A percentile compares a stretch with the other conserved stretches of the same genome.
Evolutionary conservation across 2,797 vertebrate genomes (phyloP).

Genomic region (Enteromius thamalakanensis): DNA sequence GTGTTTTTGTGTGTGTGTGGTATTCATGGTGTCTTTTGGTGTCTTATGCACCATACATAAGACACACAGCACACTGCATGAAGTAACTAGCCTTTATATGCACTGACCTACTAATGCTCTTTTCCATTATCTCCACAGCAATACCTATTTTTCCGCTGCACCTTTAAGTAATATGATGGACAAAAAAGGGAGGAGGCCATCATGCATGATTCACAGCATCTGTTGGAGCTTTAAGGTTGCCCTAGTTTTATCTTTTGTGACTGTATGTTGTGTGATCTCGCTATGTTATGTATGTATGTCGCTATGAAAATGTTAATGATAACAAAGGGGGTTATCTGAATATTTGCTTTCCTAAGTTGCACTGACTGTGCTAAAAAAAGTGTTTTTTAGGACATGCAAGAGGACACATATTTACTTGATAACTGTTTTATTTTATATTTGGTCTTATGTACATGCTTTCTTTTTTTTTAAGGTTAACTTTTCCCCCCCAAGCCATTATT

Average conservation of each 20-base stretch:
- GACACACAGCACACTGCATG: not conserved
- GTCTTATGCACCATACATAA: not conserved
- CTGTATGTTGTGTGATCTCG: not conserved
- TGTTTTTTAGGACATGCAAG: too few species aligned
- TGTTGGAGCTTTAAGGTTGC: slow-evolving; percentile 2
- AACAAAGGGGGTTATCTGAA: too few species aligned
- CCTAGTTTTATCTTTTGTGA: slow-evolving; percentile 22
- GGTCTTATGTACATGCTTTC: not conserved
- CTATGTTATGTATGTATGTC: not conserved
- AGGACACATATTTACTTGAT: not conserved
- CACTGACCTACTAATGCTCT: slow-evolving; percentile 10
- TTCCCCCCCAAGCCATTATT: too few species aligned
- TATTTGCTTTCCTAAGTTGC: not conserved
- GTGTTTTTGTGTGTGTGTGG: not conserved
- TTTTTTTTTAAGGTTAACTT: not conserved
- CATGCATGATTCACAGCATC: slow-evolving; percentile 37
- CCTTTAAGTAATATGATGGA: not conserved
- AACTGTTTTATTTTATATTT: not conserved
- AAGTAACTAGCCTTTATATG: not conserved
- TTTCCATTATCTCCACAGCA: not conserved
- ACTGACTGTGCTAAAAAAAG: not conserved
- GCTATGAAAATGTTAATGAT: too few species aligned
- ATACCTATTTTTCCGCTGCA: slow-evolving; percentile 6
- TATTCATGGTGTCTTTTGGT: not conserved
- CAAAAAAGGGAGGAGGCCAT: slow-evolving; percentile 32